These are phyloP conservation scores for Dufourea novaeangliae DNA, from an alignment of 1,140 invertebrate genomes.

Conservation along the genomic window DNA sequence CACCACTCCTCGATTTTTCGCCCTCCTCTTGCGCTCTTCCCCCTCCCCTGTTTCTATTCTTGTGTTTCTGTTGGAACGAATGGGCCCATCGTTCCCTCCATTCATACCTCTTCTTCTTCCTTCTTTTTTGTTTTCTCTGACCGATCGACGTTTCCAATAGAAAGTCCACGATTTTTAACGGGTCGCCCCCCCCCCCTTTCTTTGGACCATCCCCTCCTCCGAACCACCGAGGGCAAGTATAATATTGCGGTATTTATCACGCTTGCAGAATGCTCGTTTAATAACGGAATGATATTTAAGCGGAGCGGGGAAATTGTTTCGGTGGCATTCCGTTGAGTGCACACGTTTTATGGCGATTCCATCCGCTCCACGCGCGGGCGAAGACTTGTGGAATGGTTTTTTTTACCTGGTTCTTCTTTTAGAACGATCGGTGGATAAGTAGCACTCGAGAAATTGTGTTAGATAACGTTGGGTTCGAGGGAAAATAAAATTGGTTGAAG, in stretches of 20 bases:
- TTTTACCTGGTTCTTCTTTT: no score
- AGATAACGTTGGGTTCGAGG: no score
- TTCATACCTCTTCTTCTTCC: not conserved
- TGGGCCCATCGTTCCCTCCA: not conserved
- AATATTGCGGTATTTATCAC: slow-evolving; percentile 1
- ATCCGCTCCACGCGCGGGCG: no score
- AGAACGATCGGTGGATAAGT: no score
- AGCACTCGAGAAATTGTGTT: no score
- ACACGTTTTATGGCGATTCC: slow-evolving; percentile 4
- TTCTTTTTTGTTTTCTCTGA: no score
- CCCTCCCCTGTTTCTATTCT: not conserved
- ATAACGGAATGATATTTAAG: slow-evolving; percentile 7
- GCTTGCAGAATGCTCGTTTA: not conserved
- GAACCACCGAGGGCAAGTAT: not conserved
- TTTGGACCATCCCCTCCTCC: no score
- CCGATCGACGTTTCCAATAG: not conserved
- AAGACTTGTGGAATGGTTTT: no score
- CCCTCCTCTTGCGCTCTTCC: no score
- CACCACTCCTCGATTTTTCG: not conserved
- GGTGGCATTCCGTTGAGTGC: not conserved
- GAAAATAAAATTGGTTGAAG: no score
- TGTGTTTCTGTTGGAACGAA: not conserved
- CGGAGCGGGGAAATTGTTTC: not conserved
- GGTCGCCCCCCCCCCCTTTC: not conserved
- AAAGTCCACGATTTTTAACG: not conserved